phyloP scores from a whole-genome alignment of 2,113 vertebrate species.

The Tyto alba region DNA sequence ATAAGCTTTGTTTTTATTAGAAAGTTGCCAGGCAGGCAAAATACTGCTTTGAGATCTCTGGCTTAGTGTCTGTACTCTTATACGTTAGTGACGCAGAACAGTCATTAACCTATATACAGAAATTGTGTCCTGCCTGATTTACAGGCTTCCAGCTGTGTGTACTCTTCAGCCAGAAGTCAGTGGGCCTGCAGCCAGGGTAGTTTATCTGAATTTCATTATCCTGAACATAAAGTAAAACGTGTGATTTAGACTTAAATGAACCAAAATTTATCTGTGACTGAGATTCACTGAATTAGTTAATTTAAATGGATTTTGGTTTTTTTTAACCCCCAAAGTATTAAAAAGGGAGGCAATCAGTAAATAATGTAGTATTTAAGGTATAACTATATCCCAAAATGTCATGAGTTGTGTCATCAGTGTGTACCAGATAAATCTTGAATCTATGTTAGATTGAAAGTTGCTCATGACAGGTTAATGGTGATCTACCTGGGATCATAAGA shows the following conservation, averaged over 20 bases:
- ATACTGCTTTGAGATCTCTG: neutral
- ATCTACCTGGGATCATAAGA: neutral
- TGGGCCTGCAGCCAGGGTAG: neutral
- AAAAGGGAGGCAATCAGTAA: neutral
- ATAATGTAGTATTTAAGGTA: neutral
- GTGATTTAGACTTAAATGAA: conserved; percentile 13
- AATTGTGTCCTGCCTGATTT: conserved; percentile 21
- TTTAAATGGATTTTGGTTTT: neutral
- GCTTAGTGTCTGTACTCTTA: neutral
- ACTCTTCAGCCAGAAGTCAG: neutral
- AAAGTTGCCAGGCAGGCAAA: neutral
- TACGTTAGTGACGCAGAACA: neutral
- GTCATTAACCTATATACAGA: conserved; percentile 38
- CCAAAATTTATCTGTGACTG: neutral
- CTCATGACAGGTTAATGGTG: neutral
- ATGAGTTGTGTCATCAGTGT: neutral
- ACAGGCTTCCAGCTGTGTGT: conserved; percentile 27
- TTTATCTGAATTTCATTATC: conserved; percentile 39
- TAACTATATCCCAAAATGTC: neutral
- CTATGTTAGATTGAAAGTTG: neutral
- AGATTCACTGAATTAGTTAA: neutral
- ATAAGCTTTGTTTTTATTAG: neutral
- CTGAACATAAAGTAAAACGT: neutral
- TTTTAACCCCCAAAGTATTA: neutral
- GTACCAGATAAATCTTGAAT: no score